These are phyloP conservation scores for Drosophila demipolita DNA, from an alignment of 2,888 invertebrate species.

Conservation along the genomic window DNA sequence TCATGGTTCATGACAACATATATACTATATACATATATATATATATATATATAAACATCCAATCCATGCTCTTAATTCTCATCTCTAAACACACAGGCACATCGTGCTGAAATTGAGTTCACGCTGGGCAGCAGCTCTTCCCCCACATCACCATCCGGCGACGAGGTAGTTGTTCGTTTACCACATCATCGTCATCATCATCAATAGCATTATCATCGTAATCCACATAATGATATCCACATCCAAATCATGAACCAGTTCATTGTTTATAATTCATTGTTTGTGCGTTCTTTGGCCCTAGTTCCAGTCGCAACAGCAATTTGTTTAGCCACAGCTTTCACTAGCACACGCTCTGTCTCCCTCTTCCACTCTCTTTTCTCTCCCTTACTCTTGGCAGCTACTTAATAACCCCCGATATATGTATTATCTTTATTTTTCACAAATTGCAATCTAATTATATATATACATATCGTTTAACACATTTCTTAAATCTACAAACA, in stretches of 20 bases:
- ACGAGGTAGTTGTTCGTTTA: conserved; percentile 89
- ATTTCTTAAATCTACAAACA: neutral
- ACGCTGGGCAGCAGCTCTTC: conserved; percentile 88
- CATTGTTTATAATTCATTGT: conserved; percentile 30
- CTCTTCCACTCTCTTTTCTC: neutral
- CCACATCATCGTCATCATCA: conserved; percentile 39
- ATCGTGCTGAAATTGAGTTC: conserved; percentile 96
- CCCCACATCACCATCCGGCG: conserved; percentile 85
- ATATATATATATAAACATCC: conserved; percentile 19
- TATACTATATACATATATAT: conserved; percentile 15
- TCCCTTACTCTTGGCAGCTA: conserved; percentile 1
- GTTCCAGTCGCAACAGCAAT: conserved; percentile 12
- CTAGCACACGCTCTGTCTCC: conserved; percentile 7
- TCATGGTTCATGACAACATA: conserved; percentile 70
- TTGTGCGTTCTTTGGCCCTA: conserved; percentile 40
- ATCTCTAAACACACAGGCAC: conserved; percentile 87
- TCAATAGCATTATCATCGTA: conserved; percentile 13
- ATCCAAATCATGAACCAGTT: neutral
- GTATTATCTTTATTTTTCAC: neutral
- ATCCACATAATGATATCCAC: conserved; percentile 4
- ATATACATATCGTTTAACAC: no score
- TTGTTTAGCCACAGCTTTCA: conserved; percentile 27
- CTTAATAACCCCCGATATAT: conserved; percentile 29
- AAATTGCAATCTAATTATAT: no score
- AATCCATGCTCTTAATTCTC: conserved; percentile 62